phyloP scores from a whole-genome alignment of 2,888 invertebrate genomes.

The Dryomyza anilis region DNA sequence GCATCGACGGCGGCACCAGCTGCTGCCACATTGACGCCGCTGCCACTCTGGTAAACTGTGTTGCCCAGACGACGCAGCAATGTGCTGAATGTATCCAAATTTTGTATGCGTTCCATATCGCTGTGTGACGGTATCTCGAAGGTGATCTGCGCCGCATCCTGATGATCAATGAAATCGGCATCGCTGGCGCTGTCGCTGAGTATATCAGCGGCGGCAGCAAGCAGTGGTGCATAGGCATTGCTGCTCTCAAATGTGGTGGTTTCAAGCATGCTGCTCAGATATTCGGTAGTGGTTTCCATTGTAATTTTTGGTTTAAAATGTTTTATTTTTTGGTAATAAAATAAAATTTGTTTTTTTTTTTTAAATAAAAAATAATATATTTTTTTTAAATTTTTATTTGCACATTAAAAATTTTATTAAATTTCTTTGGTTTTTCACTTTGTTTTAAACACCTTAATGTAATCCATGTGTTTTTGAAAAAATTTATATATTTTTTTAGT shows the following conservation, averaged over 20 bases:
- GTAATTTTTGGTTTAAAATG: neutral
- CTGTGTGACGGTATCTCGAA: conserved; percentile 59
- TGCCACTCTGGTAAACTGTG: conserved; percentile 38
- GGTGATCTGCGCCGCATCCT: conserved; percentile 56
- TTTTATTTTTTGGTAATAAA: neutral
- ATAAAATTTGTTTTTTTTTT: neutral
- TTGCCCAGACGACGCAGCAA: conserved; percentile 53
- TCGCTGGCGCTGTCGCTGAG: conserved; percentile 37
- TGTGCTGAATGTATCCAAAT: conserved; percentile 56
- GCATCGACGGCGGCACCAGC: neutral
- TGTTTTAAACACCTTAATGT: neutral
- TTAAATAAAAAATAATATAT: conserved; percentile 8
- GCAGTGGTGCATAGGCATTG: conserved; percentile 29
- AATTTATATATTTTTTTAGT: neutral
- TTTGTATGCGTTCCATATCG: conserved; percentile 58
- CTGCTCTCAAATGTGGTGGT: conserved; percentile 26
- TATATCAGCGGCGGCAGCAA: conserved; percentile 32
- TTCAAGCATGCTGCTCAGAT: conserved; percentile 34
- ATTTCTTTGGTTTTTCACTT: conserved; percentile 4
- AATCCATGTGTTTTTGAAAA: neutral
- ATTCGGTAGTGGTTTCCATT: conserved; percentile 39
- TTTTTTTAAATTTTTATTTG: conserved; percentile 13
- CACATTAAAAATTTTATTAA: neutral
- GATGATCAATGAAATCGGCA: conserved; percentile 47
- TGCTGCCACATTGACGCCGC: neutral